Evolutionary conservation across 2,888 invertebrate genomes (phyloP), one percentile per base, ranked within the genome.

Genomic region (Toxonevra muliebris): DNA sequence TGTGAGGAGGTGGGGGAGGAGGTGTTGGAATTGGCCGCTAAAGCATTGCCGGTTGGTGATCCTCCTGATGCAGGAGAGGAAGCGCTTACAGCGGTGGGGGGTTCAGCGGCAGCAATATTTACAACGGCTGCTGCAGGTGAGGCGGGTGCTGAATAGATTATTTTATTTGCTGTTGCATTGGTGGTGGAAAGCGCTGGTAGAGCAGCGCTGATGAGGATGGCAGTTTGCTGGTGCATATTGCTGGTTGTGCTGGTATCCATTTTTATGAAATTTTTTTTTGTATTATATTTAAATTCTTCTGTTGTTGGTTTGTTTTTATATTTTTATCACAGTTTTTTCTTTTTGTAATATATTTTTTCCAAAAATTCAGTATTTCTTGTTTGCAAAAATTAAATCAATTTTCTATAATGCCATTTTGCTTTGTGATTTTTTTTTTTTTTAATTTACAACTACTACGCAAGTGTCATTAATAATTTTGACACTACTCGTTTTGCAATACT

Each of bases 111-210:
- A 59, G 7, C 8, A 66, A 54, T 48, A 68, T 64, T 61, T 61
- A 40, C 15, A 58, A 61, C 15, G 55, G 64, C 65, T 57, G 40
- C 66, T 8, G 70, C 62, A 9, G 78, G 75, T 45, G 80, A 77
- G 11, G 76, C 68, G 50, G 78, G 74, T 62, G 76, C 66, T 12
- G 76, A 74, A 61, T 79, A 80, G 63, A 71, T 74, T 57, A 74
- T 76, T 76, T 81, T 82, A 60, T 69, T 71, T 73, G 73, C 72
- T 60, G 62, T 42, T 19, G 52, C 15, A 62, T 65, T 74, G 60
- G 19, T 62, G 60, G 57, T 66, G 30, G 30, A 30, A 7, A 30
- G 30, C 2, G 66, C 58, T 48, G 60, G 62, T 17, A 13, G 40
- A 45, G 52, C 48, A 40, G 45, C 63, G 53, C 50, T 45, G 40